Conservation (phyloP, 2,888 invertebrate species). For the Lasioglossum malachurum region DNA sequence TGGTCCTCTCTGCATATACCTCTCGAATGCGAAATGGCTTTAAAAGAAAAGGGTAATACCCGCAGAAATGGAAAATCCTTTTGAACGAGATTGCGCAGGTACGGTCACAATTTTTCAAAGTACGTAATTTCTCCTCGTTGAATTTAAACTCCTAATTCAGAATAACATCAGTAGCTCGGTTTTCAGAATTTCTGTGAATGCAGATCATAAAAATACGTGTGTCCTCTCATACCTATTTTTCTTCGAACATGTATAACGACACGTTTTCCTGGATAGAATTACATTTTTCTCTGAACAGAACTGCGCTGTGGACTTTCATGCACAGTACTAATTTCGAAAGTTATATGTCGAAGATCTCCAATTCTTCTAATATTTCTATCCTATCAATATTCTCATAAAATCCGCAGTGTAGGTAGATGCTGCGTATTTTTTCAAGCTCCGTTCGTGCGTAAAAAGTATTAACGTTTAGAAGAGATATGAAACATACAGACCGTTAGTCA, state of each 20-base stretch:
- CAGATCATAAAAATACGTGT: no score
- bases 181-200: no score
- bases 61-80: not conserved
- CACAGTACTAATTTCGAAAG: not conserved
- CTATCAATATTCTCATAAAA: not conserved
- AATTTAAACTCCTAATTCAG: not conserved
- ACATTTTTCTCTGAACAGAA: no score
- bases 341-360: not conserved
- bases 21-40: not conserved
- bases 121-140: not conserved
- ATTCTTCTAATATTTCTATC: not conserved
- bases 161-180: no score
- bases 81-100: not conserved
- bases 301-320: no score
- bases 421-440: not conserved
- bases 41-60: not conserved
- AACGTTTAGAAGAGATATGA: not conserved
- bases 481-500: conserved; percentile 18
- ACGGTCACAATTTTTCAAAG: not conserved
- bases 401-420: not conserved
- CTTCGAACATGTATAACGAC: no score
- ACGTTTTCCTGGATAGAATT: no score
- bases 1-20: not conserved
- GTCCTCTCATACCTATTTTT: no score
- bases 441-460: not conserved